Base-by-base conservation (phyloP, 2,888 invertebrate species). In the Microplitis deprimator region DNA sequence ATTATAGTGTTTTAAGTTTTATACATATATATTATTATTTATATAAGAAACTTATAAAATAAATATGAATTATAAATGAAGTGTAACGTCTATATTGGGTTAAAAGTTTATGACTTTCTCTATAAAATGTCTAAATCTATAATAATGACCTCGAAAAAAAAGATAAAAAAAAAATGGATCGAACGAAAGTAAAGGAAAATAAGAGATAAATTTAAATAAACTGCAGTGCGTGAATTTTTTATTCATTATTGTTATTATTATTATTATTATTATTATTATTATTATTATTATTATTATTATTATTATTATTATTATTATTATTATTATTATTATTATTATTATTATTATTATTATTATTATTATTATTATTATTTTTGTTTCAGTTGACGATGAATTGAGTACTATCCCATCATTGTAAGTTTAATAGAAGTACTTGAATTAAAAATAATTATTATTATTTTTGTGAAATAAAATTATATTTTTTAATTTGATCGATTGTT, bases 331-430 rank as follows among this genome's bases (percentile, higher is more conserved):
- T 20, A 20, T 20, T 20, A 20, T 20, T 20, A 20, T 20, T 20
- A 20, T 20, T 20, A 20, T 20, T 20, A 20, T 20, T 20, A 20
- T 20, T 20, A 20, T 20, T 20, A 20, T 20, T 20, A 20, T 20
- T 20, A 20, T 20, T 20, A 20, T 20, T 20, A 20, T 20, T 20
- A 20, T 20, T 20, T 1, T 29, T 29, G 65, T 72, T 81, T 41
- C 82, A 87, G 86, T 80, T 67, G 80, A 79, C 69, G 84, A 84
- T 61, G 83, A 82, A 79, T 78, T 84, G 40, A 86, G 82, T 83
- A 86, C 85, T 75, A 85, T 86, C 76, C 84, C 85, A 20, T 87
- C 86, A 67, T 70, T 86, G 87, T 87, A 83, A 87, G 87, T 87
- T 75, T 16, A 39, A 41, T 10, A 8, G 13, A 72, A 70, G 61